Evolutionary conservation across 2,797 vertebrate genomes (phyloP).

Genomic region (Falco berigora): DNA sequence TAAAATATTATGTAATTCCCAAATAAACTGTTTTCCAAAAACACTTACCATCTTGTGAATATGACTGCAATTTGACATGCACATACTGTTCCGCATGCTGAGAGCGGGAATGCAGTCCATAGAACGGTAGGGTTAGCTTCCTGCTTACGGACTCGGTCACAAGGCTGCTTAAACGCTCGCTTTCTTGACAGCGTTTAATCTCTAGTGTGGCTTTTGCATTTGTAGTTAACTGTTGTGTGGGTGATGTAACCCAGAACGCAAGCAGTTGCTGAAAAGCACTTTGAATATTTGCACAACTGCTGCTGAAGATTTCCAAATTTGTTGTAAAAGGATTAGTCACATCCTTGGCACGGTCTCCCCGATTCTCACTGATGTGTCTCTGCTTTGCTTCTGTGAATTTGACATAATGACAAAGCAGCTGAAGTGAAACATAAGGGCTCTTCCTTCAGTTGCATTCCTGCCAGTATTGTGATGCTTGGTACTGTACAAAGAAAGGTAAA

Average conservation of each 20-base stretch:
- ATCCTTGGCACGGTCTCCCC: background rate
- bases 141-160: background rate
- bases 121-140: background rate
- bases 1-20: conserved; percentile 74
- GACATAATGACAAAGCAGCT: background rate
- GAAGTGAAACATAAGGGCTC: background rate
- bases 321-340: background rate
- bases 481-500: background rate
- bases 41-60: background rate
- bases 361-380: background rate
- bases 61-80: background rate
- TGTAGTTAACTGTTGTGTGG: background rate
- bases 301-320: background rate
- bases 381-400: background rate
- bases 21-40: conserved; percentile 79
- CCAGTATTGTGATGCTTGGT: background rate
- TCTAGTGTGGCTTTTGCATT: background rate
- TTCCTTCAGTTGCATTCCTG: background rate
- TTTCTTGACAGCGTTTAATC: background rate
- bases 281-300: background rate
- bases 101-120: background rate
- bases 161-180: background rate
- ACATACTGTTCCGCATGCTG: background rate
- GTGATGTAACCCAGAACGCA: background rate
- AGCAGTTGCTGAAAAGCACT: background rate